Evolutionary conservation across 2,888 invertebrate species (phyloP).

Genomic region (Rhabditoides inermis): DNA sequence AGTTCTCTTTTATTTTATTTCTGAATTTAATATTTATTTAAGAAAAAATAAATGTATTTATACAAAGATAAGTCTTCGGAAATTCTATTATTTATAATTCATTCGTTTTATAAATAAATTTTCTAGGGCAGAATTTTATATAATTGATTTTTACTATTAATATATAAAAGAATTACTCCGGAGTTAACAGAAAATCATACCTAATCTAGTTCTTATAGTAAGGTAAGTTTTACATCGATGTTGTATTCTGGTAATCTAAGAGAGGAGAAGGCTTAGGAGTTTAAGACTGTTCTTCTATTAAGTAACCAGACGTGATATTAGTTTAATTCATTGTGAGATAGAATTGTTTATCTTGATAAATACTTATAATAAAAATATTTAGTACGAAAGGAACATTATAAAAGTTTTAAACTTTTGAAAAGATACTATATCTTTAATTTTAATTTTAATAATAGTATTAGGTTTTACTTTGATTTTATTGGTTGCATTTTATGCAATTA

Average conservation of each 20-base stretch:
- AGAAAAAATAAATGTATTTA: constrained; percentile 32
- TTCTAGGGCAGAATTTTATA: constrained; percentile 40
- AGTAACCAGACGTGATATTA: constrained; percentile 40
- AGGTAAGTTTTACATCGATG: constrained; percentile 42
- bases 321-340: constrained; percentile 44
- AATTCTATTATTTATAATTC: constrained; percentile 29
- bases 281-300: constrained; percentile 42
- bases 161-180: constrained; percentile 42
- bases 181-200: constrained; percentile 47
- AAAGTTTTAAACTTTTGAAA: constrained; percentile 31
- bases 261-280: constrained; percentile 28
- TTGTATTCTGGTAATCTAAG: constrained; percentile 35
- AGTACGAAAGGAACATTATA: constrained; percentile 40
- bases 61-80: constrained; percentile 42
- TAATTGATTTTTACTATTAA: constrained; percentile 33
- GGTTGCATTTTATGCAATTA: constrained; percentile 25
- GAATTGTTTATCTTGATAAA: constrained; percentile 42
- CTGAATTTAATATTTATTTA: constrained; percentile 33
- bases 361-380: constrained; percentile 27
- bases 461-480: constrained; percentile 27
- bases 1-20: constrained; percentile 29
- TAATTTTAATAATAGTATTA: constrained; percentile 22
- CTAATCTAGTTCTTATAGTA: constrained; percentile 38
- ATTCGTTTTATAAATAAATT: constrained; percentile 20
- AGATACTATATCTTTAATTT: constrained; percentile 21